Percentiles rank a stretch among this genome's conserved stretches.
phyloP scores from a whole-genome alignment of 2,113 vertebrate genomes.

The Leptocoma aspasia region DNA sequence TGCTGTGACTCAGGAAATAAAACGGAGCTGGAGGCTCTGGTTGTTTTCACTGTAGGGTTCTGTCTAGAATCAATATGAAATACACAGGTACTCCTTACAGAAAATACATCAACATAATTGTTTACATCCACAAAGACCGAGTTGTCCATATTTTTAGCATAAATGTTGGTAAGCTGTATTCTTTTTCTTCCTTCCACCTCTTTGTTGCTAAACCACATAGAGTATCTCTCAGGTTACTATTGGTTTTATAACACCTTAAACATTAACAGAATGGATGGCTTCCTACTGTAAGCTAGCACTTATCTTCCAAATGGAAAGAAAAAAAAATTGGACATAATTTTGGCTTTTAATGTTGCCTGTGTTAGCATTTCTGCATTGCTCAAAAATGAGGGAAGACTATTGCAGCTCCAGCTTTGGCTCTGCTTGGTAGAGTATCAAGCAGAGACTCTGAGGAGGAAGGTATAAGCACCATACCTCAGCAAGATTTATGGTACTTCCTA shows the following conservation, averaged over 20 bases:
- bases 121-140: not conserved
- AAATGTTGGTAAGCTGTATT: not conserved
- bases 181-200: not conserved
- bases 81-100: not conserved
- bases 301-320: not conserved
- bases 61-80: not conserved
- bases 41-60: rapidly evolving
- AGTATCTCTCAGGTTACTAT: not conserved
- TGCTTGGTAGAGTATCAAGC: not conserved
- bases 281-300: not conserved
- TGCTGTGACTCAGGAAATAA: not conserved
- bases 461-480: not conserved
- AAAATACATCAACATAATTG: not conserved
- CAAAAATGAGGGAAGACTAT: not conserved
- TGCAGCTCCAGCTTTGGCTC: not conserved
- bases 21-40: not conserved
- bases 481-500: not conserved
- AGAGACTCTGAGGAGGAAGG: not conserved
- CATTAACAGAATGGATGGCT: not conserved
- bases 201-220: not conserved
- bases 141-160: not conserved
- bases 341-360: not conserved
- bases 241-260: not conserved
- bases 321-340: not conserved
- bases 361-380: not conserved